Conservation (phyloP, 1,140 invertebrate genomes). For the Lasaia peninsularis region DNA sequence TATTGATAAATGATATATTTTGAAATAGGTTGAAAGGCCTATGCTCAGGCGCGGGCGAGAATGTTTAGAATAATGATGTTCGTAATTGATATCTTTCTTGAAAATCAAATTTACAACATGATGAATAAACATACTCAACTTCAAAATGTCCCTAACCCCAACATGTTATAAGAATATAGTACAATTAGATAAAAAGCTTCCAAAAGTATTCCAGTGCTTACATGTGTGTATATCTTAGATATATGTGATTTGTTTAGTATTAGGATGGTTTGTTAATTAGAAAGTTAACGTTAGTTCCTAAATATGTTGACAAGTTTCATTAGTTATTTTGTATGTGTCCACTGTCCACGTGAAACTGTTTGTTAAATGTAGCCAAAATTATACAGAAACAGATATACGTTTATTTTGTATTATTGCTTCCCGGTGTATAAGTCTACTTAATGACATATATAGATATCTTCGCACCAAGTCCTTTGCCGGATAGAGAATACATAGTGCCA, state of each 20-base stretch:
- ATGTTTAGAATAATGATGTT: too few relatives aligned
- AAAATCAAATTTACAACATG: background rate
- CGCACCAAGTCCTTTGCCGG: too few relatives aligned
- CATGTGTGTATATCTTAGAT: background rate
- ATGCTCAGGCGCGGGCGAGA: too few relatives aligned
- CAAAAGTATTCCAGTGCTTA: slow-evolving; percentile 1
- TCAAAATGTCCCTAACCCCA: background rate
- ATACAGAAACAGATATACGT: too few relatives aligned
- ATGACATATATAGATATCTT: too few relatives aligned
- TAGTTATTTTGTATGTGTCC: background rate
- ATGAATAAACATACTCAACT: background rate
- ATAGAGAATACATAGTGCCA: too few relatives aligned
- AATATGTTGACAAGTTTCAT: background rate
- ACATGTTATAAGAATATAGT: background rate
- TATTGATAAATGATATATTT: too few relatives aligned
- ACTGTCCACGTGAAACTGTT: background rate
- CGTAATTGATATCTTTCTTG: too few relatives aligned
- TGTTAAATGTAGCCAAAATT: too few relatives aligned
- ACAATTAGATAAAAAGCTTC: background rate
- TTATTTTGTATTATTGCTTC: too few relatives aligned
- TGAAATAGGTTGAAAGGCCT: too few relatives aligned
- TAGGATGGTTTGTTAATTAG: background rate
- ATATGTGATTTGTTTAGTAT: background rate
- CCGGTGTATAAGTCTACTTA: too few relatives aligned
- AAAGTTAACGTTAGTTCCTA: slow-evolving; percentile 6